Base-by-base conservation (phyloP, 2,113 vertebrate species). In the Chunga burmeisteri region DNA sequence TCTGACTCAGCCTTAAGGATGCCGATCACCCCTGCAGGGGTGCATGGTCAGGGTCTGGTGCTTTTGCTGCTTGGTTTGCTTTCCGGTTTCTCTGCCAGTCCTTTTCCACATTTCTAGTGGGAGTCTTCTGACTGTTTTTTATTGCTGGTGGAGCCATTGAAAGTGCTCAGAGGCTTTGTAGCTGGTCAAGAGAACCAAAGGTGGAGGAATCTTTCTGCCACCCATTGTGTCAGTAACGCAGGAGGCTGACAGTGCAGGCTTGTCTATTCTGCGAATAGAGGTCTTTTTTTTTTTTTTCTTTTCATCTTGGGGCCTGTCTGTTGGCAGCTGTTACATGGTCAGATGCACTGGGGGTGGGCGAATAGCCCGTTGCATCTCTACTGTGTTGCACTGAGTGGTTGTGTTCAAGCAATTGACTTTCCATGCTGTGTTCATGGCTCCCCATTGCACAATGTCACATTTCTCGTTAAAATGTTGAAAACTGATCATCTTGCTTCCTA, bases 391-490 rank as follows among this genome's bases (percentile, higher is more conserved):
- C 82, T 23, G 56, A 94, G 96, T 36, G 65, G 50, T 36, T 50
- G 79, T 70, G 68, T 55, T 63, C 73, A 73, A 90, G 67, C 61
- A 36, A 5, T 56, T 63, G 36, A 34, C 34, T 80, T 58, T 15
- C 85, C 4, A 2, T 34, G 89, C 92, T 95, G 91, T 29, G 66
- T 67, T 96, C 70, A 40, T 83, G 40, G 81, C 87, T 96, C 86
- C 94, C 79, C 67, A 20, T 44, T 88, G 81, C 77, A 95, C 86
- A 89, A 16, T 73, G 90, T 88, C 96, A 88, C 85, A 90, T 93
- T 88, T 92, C 88, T 93, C 73, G 2, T 97, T 96, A 97, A 97
- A 97, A 97, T 97, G 97, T 97, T 97, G 97, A 97, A 97, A 97
- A 97, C 94, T 61, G n/a, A 40, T 83, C 90, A 83, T 90, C 81